These are phyloP conservation scores for Ophion slaviceki DNA, from an alignment of 2,888 invertebrate genomes.

Conservation along the genomic window DNA sequence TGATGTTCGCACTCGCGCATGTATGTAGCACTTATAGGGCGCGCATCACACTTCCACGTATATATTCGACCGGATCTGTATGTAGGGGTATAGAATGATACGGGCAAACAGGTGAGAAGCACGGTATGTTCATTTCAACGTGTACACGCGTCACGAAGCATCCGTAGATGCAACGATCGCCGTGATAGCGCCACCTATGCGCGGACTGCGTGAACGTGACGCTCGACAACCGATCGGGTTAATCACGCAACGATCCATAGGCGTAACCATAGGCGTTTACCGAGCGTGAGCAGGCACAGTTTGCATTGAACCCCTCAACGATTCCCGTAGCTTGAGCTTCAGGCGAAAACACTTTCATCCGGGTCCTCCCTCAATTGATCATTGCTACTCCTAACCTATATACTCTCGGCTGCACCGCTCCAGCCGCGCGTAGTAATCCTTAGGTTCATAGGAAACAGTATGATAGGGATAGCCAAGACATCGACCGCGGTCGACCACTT, in stretches of 20 bases:
- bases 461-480: neutral
- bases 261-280: constrained; percentile 43
- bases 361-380: constrained; percentile 30
- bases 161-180: constrained; percentile 28
- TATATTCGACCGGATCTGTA: neutral
- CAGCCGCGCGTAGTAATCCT: neutral
- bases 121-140: constrained; percentile 7
- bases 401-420: neutral
- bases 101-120: neutral
- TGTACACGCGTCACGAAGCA: constrained; percentile 31
- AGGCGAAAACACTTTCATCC: constrained; percentile 44
- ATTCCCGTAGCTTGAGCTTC: constrained; percentile 42
- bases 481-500: no score
- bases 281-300: constrained; percentile 56
- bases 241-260: constrained; percentile 74
- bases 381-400: neutral
- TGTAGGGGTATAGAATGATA: neutral
- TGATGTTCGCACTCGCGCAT: no score
- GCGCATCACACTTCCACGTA: no score
- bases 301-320: constrained; percentile 47
- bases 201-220: constrained; percentile 59
- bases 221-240: constrained; percentile 76
- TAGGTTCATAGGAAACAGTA: neutral
- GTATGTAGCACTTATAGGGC: no score
- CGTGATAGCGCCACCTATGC: constrained; percentile 47